Base-by-base conservation (phyloP, 2,113 vertebrate genomes). In the Corythaeola cristata region DNA sequence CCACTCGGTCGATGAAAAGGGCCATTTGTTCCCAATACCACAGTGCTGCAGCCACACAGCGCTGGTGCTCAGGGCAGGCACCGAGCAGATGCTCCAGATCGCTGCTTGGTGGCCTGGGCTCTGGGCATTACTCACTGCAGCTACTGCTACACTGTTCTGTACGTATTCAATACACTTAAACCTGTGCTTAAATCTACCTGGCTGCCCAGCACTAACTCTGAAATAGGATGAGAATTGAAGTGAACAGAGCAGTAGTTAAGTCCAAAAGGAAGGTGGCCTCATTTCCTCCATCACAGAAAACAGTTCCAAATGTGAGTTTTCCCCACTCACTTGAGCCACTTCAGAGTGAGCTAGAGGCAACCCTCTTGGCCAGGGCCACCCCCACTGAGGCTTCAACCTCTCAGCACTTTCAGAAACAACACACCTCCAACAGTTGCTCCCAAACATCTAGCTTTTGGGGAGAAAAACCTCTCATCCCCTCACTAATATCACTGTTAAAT, bases 121-220 rank as follows among this genome's bases (percentile, higher is more conserved):
- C 60, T 67, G 64, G 62, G 85, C 88, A 59, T 28, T 55, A 52
- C 69, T 82, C 13, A 0, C 74, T 79, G 82, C 90, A 93, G 85
- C 93, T 94, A 75, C 68, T 73, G 33, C 64, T 73, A 12, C 5
- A 8, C 59, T 62, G 5, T 10, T 79, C 89, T 88, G 27, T 26
- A 64, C 24, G 0, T 27, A 45, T 37, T 71, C 59, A 73, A 62
- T 33, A 20, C 35, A 20, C 23, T 62, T 73, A 23, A 90, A 58
- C 32, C 53, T 62, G 24, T 28, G 16, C 59, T 77, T 21, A 0
- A 1, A 0, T 62, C 47, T 58, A 6, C n/a, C 12, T 1, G 0
- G 26, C 71, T 75, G 52, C 76, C 67, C 66, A 62, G 72, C 37
- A 4, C 28, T 58, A 30, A 47, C 24, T 26, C 50, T 3, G 16